These are phyloP conservation scores for Odontomyia ornata DNA, from an alignment of 2,888 invertebrate species.

Conservation along the genomic window DNA sequence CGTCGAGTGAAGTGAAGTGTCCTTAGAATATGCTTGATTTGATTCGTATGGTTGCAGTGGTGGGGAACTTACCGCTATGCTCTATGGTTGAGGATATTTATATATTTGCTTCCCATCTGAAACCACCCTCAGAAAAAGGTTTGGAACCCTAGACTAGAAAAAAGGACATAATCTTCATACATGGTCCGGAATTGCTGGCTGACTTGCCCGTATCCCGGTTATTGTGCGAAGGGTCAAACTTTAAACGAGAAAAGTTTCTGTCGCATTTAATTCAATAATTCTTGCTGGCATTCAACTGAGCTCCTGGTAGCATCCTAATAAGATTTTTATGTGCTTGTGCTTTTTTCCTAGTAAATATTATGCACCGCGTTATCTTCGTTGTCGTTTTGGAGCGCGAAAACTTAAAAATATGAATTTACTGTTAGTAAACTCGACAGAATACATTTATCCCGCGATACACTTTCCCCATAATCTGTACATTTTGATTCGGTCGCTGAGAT, in stretches of 20 bases:
- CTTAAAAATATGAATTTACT: neutral
- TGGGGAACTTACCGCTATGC: no score
- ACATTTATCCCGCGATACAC: neutral
- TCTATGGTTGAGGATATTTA: no score
- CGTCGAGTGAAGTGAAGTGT: neutral
- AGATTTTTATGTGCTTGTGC: slow-evolving; percentile 32
- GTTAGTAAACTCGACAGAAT: slow-evolving; percentile 20
- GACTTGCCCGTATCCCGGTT: neutral
- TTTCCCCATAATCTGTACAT: neutral
- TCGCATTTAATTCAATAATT: slow-evolving; percentile 45
- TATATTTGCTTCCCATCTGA: no score
- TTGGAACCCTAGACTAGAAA: neutral
- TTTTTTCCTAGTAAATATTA: neutral
- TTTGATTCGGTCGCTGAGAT: slow-evolving; percentile 16
- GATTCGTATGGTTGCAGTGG: neutral
- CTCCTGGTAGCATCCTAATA: slow-evolving; percentile 24
- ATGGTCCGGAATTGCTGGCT: neutral
- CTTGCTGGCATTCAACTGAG: neutral
- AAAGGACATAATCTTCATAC: neutral
- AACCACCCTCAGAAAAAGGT: no score
- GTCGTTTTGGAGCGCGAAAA: neutral
- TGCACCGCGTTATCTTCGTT: slow-evolving; percentile 28
- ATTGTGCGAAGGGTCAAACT: slow-evolving; percentile 41
- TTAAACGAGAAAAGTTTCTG: slow-evolving; percentile 50
- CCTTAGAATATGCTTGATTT: neutral